Evolutionary conservation across 2,797 vertebrate species (phyloP).

Genomic region (Acipenser ruthenus): DNA sequence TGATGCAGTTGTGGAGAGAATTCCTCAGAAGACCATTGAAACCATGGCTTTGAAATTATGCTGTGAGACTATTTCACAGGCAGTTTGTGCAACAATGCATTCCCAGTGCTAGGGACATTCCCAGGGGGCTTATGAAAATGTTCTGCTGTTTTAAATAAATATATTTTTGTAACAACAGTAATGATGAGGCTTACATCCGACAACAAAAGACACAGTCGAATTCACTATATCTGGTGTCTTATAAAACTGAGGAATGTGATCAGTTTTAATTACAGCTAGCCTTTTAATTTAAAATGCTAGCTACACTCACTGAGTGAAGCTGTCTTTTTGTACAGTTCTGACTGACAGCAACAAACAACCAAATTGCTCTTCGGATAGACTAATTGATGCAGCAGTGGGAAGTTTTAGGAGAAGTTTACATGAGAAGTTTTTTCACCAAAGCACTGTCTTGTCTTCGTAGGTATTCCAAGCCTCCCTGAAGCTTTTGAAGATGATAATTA

Average conservation of each 20-base stretch:
- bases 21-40: slow-evolving; percentile 4
- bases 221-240: neutral
- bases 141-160: slow-evolving; percentile 39
- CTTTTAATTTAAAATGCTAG: neutral
- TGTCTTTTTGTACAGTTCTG: too few species aligned
- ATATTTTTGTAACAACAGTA: slow-evolving; percentile 25
- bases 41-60: slow-evolving; percentile 11
- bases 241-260: slow-evolving; percentile 10
- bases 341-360: too few species aligned
- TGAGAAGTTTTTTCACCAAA: too few species aligned
- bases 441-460: slow-evolving; percentile 38
- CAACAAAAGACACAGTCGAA: slow-evolving; percentile 2
- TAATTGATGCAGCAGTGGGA: too few species aligned
- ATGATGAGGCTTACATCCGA: slow-evolving; percentile 35
- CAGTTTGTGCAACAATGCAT: slow-evolving; percentile 30
- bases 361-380: too few species aligned
- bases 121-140: slow-evolving; percentile 28
- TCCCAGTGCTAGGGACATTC: slow-evolving; percentile 33
- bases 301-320: too few species aligned
- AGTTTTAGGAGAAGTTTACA: too few species aligned
- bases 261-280: neutral
- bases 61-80: neutral
- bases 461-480: slow-evolving; percentile 84
- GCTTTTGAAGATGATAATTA: slow-evolving; percentile 73
- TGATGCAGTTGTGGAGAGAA: slow-evolving; percentile 5